Evolutionary conservation across 2,888 invertebrate genomes (phyloP).

Genomic region (Smittia sp.): DNA sequence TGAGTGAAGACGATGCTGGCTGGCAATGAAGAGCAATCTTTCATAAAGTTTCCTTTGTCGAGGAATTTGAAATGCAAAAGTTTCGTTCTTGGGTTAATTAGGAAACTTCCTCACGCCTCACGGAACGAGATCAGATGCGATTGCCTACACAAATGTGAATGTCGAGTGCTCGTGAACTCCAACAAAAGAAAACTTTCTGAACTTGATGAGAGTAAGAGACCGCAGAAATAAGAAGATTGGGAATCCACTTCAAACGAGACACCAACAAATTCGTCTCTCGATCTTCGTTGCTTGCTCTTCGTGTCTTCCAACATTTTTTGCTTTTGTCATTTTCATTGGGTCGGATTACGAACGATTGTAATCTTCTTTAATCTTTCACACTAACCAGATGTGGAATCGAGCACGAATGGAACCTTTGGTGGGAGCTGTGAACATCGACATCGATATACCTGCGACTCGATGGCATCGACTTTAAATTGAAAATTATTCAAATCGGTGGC

Average conservation of each 20-base stretch:
- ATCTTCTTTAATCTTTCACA: slow-evolving; percentile 39
- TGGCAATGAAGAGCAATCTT: neutral
- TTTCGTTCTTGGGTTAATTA: slow-evolving; percentile 13
- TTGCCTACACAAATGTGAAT: neutral
- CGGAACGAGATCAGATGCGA: neutral
- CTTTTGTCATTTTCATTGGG: slow-evolving; percentile 37
- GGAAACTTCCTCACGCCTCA: slow-evolving; percentile 5
- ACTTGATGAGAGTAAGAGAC: slow-evolving; percentile 13
- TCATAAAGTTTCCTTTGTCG: neutral
- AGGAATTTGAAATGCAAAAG: neutral
- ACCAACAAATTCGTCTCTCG: slow-evolving; percentile 21
- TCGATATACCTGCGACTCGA: neutral
- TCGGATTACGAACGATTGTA: slow-evolving; percentile 31
- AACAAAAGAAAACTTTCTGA: slow-evolving; percentile 33
- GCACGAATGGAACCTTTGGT: neutral
- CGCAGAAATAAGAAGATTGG: slow-evolving; percentile 40
- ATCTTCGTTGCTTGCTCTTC: neutral
- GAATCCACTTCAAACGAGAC: slow-evolving; percentile 31
- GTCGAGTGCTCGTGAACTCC: neutral
- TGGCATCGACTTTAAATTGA: neutral
- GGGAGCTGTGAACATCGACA: neutral
- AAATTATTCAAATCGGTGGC: neutral
- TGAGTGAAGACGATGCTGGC: neutral
- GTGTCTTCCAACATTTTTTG: slow-evolving; percentile 18
- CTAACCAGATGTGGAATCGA: slow-evolving; percentile 23